A percentile compares a stretch with the other conserved stretches of the same genome.
Conservation (phyloP, 1,140 invertebrate species). For the Oreohelix idahoensis region DNA sequence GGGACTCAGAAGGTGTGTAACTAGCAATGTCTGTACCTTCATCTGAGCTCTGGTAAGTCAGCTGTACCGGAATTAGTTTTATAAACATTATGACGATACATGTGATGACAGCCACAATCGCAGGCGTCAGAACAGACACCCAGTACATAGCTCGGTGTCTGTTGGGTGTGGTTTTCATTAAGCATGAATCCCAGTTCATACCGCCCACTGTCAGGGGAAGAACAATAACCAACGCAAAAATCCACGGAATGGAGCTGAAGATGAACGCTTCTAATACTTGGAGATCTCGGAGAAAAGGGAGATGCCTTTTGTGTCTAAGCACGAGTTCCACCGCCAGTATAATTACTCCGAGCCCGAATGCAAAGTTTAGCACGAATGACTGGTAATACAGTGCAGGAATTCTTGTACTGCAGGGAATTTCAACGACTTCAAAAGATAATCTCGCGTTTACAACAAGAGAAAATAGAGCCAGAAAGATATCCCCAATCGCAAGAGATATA, state of each 20-base stretch:
- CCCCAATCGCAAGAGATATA: neutral
- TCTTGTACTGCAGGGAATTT: neutral
- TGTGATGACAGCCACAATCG: neutral
- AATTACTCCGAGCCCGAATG: neutral
- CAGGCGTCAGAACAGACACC: neutral
- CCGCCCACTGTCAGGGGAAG: neutral
- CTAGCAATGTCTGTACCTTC: neutral
- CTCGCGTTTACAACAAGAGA: neutral
- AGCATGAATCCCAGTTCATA: neutral
- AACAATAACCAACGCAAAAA: neutral
- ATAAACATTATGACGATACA: neutral
- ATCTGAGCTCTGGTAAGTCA: neutral
- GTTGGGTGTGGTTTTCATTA: no score
- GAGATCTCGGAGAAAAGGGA: no score
- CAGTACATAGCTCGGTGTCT: neutral
- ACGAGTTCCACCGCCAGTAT: neutral
- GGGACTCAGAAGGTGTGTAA: neutral
- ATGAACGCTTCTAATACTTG: neutral
- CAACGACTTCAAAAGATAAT: neutral
- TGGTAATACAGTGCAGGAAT: neutral
- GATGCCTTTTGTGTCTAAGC: neutral
- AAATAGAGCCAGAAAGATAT: conserved; percentile 6
- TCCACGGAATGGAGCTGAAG: neutral
- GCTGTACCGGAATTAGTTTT: neutral
- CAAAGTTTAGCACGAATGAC: neutral